Evolutionary conservation across 2,888 invertebrate genomes (phyloP).

Genomic region (Pyralis farinalis): DNA sequence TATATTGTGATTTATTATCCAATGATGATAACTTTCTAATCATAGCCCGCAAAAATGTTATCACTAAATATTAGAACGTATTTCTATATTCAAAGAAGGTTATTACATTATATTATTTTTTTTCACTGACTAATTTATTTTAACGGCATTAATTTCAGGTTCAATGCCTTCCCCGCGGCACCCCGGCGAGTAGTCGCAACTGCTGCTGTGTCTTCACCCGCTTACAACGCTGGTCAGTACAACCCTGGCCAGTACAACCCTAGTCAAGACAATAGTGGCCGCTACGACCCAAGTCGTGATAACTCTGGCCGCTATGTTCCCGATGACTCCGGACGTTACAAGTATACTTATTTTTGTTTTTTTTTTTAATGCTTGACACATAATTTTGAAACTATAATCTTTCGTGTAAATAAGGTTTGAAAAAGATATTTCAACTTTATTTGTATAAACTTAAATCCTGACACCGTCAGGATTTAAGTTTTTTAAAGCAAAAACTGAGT

Average conservation of each 20-base stretch:
- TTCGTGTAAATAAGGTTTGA: no score
- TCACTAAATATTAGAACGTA: no score
- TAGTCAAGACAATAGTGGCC: constrained; percentile 35
- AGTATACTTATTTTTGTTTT: constrained; percentile 49
- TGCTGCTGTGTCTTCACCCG: constrained; percentile 28
- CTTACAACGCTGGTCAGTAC: constrained; percentile 29
- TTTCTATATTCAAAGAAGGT: not conserved
- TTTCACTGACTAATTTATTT: not conserved
- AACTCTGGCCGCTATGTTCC: constrained; percentile 44
- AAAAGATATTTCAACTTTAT: no score
- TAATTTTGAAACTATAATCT: no score
- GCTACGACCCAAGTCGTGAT: constrained; percentile 41
- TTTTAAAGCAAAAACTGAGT: no score
- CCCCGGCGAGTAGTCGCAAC: constrained; percentile 26
- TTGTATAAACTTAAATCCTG: no score
- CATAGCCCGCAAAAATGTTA: no score
- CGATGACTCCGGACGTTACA: constrained; percentile 44
- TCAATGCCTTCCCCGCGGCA: constrained; percentile 28
- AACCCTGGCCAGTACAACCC: constrained; percentile 30
- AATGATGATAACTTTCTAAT: no score
- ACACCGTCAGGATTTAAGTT: no score
- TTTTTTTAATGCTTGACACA: no score
- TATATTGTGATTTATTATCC: no score
- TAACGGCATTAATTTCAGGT: constrained; percentile 20
- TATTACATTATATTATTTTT: not conserved